Base-by-base conservation (phyloP, 2,113 vertebrate genomes). In the Erythrolamprus reginae region DNA sequence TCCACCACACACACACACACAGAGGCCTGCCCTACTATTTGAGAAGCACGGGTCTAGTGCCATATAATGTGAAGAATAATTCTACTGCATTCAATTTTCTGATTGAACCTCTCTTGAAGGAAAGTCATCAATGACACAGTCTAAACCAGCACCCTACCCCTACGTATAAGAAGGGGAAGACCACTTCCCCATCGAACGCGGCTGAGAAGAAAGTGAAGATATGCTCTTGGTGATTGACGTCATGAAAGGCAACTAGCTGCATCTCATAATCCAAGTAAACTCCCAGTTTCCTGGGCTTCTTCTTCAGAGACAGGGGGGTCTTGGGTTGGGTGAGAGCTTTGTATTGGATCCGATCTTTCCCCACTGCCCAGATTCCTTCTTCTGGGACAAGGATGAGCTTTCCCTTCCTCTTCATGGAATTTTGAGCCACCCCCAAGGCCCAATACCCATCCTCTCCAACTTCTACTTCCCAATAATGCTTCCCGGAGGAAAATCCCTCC, bases 401-500 rank as follows among this genome's bases (percentile, higher is more conserved):
- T 7, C 53, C 92, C 47, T 93, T 91, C 28, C 93, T 89, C 88
- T n/a, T 91, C 38, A 91, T 85, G 10, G 93, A 93, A 24, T 87
- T 28, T 12, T 83, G 83, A 23, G 93, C 92, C 53, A 93, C 52
- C 10, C 92, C 92, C 12, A 94, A 77, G 10, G 52, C 88, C 93
- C 93, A 94, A 13, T 84, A 86, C 4, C 88, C 91, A 19, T 89
- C 51, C 3, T 88, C 84, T 4, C 88, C 93, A 17, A 93, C 86
- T 13, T 92, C 89, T 15, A 93, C 88, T 84, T 94, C 92, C 93
- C 93, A 94, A 90, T 94, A 91, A 21, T 93, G 92, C 77, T 77
- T 91, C 15, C 93, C 93, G 0, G 93, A 93, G 4, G 51, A 86
- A 84, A 94, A 93, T 0, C 91, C 91, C 3, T 91, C 89, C 0